Evolutionary conservation across 1,140 invertebrate genomes (phyloP).

Genomic region (Drosophila subpulchrella): DNA sequence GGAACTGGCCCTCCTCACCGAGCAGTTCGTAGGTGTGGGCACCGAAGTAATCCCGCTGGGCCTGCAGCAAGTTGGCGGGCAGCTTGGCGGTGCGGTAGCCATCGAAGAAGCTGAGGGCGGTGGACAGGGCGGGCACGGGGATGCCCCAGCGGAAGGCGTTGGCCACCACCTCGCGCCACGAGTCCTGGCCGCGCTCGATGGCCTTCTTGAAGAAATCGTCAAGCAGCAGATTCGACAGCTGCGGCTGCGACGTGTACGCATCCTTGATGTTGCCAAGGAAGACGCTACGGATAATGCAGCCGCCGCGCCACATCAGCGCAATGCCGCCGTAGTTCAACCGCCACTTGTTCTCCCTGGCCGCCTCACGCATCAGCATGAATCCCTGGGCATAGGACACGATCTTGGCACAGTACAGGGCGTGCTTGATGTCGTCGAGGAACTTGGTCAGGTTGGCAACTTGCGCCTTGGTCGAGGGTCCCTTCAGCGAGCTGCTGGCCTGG

Average conservation of each 20-base stretch:
- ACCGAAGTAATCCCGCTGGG: constrained; percentile 99
- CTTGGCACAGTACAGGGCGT: constrained; percentile 98
- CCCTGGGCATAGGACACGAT: constrained; percentile 99
- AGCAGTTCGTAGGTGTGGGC: constrained; percentile 99
- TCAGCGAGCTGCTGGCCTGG: constrained; percentile 91
- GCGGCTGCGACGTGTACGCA: constrained; percentile 97
- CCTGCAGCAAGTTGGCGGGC: constrained; percentile 97
- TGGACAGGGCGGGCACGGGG: constrained; percentile 95
- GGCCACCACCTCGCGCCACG: constrained; percentile 89
- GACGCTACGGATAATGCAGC: constrained; percentile 96
- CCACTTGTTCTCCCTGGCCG: constrained; percentile 96
- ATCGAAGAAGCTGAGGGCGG: constrained; percentile 98
- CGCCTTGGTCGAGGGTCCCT: constrained; percentile 87
- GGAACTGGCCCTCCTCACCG: constrained; percentile 93
- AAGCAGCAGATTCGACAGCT: constrained; percentile 95
- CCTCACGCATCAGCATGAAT: constrained; percentile 98
- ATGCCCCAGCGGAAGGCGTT: constrained; percentile 91
- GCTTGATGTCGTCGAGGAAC: constrained; percentile 90
- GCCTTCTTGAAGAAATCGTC: constrained; percentile 97
- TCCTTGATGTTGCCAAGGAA: constrained; percentile 99
- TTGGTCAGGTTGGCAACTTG: constrained; percentile 90
- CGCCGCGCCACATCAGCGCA: constrained; percentile 99
- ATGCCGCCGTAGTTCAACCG: constrained; percentile 99
- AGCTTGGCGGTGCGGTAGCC: constrained; percentile 93
- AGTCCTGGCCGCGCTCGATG: constrained; percentile 91